Evolutionary conservation across 2,888 invertebrate genomes (phyloP), one percentile per base, ranked within the genome.

Genomic region (Zeuzera pyrina): DNA sequence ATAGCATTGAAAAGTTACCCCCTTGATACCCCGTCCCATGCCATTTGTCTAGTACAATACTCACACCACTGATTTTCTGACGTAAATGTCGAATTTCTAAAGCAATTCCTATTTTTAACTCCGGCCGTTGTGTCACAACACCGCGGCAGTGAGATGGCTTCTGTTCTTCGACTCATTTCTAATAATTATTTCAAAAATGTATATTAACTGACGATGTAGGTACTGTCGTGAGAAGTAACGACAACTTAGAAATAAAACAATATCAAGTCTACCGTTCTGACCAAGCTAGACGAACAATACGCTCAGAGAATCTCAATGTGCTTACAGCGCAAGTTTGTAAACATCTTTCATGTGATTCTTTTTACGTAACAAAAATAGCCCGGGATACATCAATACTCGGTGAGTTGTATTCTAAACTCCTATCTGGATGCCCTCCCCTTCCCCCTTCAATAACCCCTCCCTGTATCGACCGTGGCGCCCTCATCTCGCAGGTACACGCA

Each of bases 401-500:
- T 65, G 71, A 72, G 62, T 73, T 68, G 72, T 73, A 68, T 76
- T 74, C 69, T 73, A 74, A 78, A 78, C 72, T 74, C 68, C 72
- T 73, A 69, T 69, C 70, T 67, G 67, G 69, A 69, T 70, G 64
- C 57, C 61, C 50, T 58, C 55, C 52, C 43, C 50, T 43, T 45
- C 47, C 52, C 51, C 55, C 50, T 47, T 49, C 45, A 50, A 58
- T n/a, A 15, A n/a, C 43, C 53, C 66, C 49, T 35, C 45, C 70
- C 59, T 56, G 55, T 79, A 79, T 79, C 79, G 79, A 79, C 78
- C 78, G 77, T 61, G 56, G 68, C 76, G 70, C 68, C 69, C 76
- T 77, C 78, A 77, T 79, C 78, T 72, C 78, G 60, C 78, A 78
- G 78, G 81, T 78, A 78, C 63, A 78, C 74, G 72, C 76, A 78